Percentiles rank a stretch among this genome's conserved stretches.
phyloP scores from a whole-genome alignment of 2,113 vertebrate species.

The Acrocephalus kingi region DNA sequence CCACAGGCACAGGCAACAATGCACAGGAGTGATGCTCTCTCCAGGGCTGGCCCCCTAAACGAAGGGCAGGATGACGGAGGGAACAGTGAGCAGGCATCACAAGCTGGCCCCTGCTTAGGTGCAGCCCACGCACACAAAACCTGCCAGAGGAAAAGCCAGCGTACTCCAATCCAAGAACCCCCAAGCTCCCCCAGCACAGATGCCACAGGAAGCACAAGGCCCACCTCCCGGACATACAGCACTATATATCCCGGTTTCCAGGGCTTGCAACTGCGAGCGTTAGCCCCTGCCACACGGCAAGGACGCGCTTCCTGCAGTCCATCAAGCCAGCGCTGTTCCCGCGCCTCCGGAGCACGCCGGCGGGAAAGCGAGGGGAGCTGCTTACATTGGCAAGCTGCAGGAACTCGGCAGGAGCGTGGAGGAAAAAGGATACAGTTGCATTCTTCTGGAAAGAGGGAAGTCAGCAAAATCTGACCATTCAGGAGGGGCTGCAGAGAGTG shows the following conservation, averaged over 20 bases:
- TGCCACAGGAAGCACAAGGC: not conserved
- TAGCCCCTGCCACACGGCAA: not conserved
- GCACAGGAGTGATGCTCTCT: fast-evolving
- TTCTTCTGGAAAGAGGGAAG: constrained; percentile 17
- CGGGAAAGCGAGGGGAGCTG: not conserved
- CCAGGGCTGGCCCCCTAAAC: fast-evolving
- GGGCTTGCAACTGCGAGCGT: fast-evolving
- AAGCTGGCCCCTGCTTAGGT: not conserved
- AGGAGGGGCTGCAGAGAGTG: not conserved
- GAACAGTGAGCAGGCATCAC: not conserved
- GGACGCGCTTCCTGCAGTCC: fast-evolving
- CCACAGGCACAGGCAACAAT: fast-evolving
- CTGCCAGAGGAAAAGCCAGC: not conserved
- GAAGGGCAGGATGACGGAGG: not conserved
- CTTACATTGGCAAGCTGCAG: not conserved
- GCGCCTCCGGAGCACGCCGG: not conserved
- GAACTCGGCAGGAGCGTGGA: not conserved
- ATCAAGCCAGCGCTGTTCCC: not conserved
- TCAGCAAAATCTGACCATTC: constrained; percentile 10
- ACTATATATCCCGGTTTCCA: fast-evolving
- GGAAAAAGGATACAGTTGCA: not conserved
- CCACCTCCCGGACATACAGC: fast-evolving
- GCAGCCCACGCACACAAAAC: not conserved
- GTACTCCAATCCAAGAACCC: fast-evolving
- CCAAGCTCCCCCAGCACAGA: not conserved